Base-by-base conservation (phyloP, 2,888 invertebrate species). In the Drosophila niveifrons region DNA sequence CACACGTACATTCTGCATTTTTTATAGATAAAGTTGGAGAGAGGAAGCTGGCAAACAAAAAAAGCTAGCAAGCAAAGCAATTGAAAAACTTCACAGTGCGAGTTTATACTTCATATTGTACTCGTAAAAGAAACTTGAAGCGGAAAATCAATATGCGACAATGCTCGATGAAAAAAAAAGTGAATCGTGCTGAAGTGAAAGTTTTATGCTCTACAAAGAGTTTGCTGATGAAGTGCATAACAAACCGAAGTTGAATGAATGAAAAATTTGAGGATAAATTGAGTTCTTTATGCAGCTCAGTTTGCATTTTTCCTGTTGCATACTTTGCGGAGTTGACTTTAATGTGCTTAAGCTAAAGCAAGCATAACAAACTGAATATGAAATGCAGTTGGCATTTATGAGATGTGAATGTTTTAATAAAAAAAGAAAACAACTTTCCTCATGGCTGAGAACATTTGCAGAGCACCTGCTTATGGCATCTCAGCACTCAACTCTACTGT, bases 81-180 rank as follows among this genome's bases (percentile, higher is more conserved):
- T 28, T 55, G 46, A 51, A 51, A 44, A 73, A 63, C 31, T 57
- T 41, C 7, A 10, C 51, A 56, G 50, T n/a, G 10, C 36, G 10
- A n/a, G 15, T 41, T 41, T 41, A 15, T 41, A 41, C 39, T 41
- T 41, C 8, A 41, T 41, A 13, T 41, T 8, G 3, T 39, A 31
- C 36, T 36, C 15, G 17, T 58, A 51, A 11, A 47, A 51, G 39
- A 3, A 39, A 59, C 43, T 11, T 11, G 13, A 56, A 50, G 41
- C 15, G 39, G 15, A 66, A 78, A 75, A 73, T 73, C 74, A 62
- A 66, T 75, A 55, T 17, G 72, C 17, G 17, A 53, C 52, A 15
- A n/a, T 55, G 29, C 41, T 34, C 17, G 11, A 2, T 8, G n/a
- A n/a, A 1, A 56, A n/a, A 2, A 8, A 1, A 56, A n/a, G 34